A percentile compares a stretch with the other conserved stretches of the same genome.
Conservation (phyloP, 30 jellyfish, hydroid and myxozoan species). For the Hydractinia echinata region DNA sequence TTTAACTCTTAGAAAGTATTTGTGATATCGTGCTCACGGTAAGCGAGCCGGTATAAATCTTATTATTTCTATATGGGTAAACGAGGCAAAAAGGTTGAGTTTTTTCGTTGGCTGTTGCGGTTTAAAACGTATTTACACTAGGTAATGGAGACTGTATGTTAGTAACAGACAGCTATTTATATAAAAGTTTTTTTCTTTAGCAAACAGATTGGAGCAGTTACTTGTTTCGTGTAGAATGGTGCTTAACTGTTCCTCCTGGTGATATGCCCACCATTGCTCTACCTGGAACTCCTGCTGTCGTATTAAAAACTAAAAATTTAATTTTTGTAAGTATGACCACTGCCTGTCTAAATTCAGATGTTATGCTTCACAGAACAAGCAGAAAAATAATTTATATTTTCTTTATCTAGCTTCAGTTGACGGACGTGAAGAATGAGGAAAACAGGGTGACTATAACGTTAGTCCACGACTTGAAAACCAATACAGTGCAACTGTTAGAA, state of each 20-base stretch:
- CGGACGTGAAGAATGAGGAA: constrained; percentile 56
- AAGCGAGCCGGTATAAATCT: too few relatives aligned
- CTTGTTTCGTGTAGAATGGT: constrained; percentile 55
- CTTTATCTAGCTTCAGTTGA: constrained; percentile 57
- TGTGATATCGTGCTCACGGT: too few relatives aligned
- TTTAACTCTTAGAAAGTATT: too few relatives aligned
- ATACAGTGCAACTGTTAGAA: constrained; percentile 70
- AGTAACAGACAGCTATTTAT: too few relatives aligned
- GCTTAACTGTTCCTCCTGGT: constrained; percentile 81
- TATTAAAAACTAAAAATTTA: constrained; percentile 62
- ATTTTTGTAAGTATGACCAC: constrained; percentile 63
- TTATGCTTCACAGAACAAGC: neutral
- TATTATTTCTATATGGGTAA: too few relatives aligned
- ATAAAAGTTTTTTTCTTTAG: neutral
- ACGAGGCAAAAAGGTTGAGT: too few relatives aligned
- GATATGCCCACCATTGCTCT: constrained; percentile 68
- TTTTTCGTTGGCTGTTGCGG: too few relatives aligned
- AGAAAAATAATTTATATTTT: too few relatives aligned
- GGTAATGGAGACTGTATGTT: too few relatives aligned
- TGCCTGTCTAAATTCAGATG: too few relatives aligned
- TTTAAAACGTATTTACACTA: too few relatives aligned
- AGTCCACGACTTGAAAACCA: constrained; percentile 62
- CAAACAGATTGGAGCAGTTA: constrained; percentile 43
- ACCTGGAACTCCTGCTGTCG: constrained; percentile 99
- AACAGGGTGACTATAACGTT: constrained; percentile 63